Conservation (phyloP, 2,888 invertebrate genomes). For the Ametastegia equiseti region DNA sequence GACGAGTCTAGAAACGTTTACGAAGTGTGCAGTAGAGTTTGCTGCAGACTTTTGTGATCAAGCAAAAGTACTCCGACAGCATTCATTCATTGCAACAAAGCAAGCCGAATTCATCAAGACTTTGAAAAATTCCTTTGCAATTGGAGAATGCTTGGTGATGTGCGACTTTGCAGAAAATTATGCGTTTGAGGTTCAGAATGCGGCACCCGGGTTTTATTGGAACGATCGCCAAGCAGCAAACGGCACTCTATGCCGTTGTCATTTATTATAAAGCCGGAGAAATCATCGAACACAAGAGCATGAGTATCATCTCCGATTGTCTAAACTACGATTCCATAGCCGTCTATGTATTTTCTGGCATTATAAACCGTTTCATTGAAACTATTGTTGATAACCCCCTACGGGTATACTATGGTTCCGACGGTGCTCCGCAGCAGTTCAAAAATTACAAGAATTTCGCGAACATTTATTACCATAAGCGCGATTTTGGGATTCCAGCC, state of each 20-base stretch:
- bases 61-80: not conserved
- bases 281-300: not conserved
- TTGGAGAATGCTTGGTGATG: not conserved
- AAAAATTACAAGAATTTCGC: not conserved
- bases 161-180: not conserved
- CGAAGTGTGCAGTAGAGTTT: not conserved
- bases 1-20: not conserved
- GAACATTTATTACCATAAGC: not conserved
- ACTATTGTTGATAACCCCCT: not conserved
- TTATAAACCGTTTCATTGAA: not conserved
- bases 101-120: not conserved
- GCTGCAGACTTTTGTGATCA: not conserved
- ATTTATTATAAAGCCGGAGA: not conserved
- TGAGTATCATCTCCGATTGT: not conserved
- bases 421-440: not conserved
- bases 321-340: not conserved
- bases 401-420: not conserved
- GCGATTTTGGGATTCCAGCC: not conserved
- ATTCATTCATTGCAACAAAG: not conserved
- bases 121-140: not conserved
- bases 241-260: not conserved
- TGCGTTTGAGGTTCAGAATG: not conserved
- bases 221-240: not conserved
- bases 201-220: not conserved
- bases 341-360: not conserved